These are phyloP conservation scores for Sus scrofa DNA, from an alignment of 2,113 vertebrate species.

Conservation along the genomic window T2T-Sscrofa CM000817.6:109755501-109756000, in stretches of 20 bases:
- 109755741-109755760: neutral
- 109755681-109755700: neutral
- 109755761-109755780: neutral
- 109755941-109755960: neutral
- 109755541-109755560: too few species aligned
- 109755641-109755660: neutral
- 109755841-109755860: neutral
- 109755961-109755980: neutral
- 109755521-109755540: too few species aligned
- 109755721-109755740: neutral
- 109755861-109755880: neutral
- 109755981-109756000: neutral
- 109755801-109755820: neutral
- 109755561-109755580: neutral
- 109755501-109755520: too few species aligned
- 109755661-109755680: neutral
- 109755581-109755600: neutral
- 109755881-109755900: neutral
- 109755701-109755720: neutral
- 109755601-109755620: neutral
- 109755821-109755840: neutral
- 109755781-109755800: neutral
- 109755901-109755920: neutral
- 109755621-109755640: neutral
- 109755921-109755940: neutral